A percentile compares a stretch with the other conserved stretches of the same genome.
These are phyloP conservation scores for Oligia latruncula DNA, from an alignment of 2,888 invertebrate genomes.

Conservation along the genomic window DNA sequence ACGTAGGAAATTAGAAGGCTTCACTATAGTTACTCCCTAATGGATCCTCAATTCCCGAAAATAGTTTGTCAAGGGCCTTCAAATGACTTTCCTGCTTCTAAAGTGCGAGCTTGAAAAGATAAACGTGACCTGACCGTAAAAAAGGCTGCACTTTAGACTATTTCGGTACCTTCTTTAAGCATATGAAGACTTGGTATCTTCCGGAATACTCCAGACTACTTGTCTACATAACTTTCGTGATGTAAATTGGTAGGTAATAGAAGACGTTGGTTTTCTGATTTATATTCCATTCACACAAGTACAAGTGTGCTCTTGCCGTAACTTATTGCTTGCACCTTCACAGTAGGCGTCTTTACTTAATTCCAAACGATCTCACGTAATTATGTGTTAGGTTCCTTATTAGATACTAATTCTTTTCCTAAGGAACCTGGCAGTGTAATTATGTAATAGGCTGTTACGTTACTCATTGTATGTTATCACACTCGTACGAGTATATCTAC, in stretches of 20 bases:
- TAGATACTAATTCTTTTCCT: conserved; percentile 8
- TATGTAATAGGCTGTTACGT: conserved; percentile 29
- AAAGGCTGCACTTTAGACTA: conserved; percentile 11
- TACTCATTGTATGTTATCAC: conserved; percentile 25
- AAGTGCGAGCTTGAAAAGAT: conserved; percentile 37
- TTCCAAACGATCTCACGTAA: conserved; percentile 12
- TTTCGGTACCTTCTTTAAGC: conserved; percentile 4
- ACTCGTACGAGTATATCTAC: conserved; percentile 12
- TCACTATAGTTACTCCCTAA: conserved; percentile 18
- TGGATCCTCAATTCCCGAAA: conserved; percentile 37
- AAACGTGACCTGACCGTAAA: conserved; percentile 54
- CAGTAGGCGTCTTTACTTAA: conserved; percentile 46
- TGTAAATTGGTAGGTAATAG: neutral
- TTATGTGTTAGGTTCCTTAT: conserved; percentile 10
- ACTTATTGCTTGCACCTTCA: conserved; percentile 53
- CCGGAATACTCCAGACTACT: neutral
- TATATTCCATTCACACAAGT: conserved; percentile 25
- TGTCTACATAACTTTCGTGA: conserved; percentile 5
- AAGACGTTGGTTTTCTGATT: conserved; percentile 17
- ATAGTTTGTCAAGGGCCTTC: conserved; percentile 30
- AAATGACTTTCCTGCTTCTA: conserved; percentile 29
- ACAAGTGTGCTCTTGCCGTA: conserved; percentile 25
- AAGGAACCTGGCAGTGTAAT: conserved; percentile 8
- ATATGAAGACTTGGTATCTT: conserved; percentile 1
- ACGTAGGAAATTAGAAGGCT: conserved; percentile 31